Evolutionary conservation across 2,113 vertebrate species (phyloP).

Genomic region (Psittacula cyanocephala): DNA sequence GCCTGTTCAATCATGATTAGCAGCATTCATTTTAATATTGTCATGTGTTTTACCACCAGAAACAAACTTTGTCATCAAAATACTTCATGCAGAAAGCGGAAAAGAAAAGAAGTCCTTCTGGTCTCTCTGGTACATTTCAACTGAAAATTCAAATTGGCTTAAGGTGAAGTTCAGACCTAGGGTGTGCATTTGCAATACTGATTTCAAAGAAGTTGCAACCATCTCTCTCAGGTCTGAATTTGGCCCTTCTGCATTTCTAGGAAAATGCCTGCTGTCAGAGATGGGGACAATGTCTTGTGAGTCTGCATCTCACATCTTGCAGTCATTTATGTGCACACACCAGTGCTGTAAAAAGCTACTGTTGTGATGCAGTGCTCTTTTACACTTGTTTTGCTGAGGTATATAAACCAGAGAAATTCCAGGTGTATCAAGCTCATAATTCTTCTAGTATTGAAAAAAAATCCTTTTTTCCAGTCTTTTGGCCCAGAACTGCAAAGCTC

Average conservation of each 20-base stretch:
- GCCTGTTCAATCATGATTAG: neutral
- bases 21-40: neutral
- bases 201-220: neutral
- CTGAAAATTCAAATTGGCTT: neutral
- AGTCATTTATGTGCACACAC: neutral
- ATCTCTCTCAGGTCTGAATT: neutral
- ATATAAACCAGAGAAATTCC: neutral
- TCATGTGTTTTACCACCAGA: neutral
- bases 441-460: neutral
- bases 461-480: neutral
- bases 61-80: neutral
- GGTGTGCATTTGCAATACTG: neutral
- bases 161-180: conserved; percentile 7
- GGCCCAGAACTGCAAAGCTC: neutral
- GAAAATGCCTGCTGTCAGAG: neutral
- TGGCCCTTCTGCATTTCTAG: neutral
- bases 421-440: neutral
- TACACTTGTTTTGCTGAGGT: neutral
- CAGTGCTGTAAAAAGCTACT: neutral
- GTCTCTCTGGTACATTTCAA: neutral
- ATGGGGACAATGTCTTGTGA: fast-evolving
- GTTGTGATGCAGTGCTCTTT: neutral
- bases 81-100: neutral
- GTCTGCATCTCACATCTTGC: neutral
- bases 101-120: neutral